Evolutionary conservation across 2,113 vertebrate genomes (phyloP).

Genomic region (Bubo blakistoni): DNA sequence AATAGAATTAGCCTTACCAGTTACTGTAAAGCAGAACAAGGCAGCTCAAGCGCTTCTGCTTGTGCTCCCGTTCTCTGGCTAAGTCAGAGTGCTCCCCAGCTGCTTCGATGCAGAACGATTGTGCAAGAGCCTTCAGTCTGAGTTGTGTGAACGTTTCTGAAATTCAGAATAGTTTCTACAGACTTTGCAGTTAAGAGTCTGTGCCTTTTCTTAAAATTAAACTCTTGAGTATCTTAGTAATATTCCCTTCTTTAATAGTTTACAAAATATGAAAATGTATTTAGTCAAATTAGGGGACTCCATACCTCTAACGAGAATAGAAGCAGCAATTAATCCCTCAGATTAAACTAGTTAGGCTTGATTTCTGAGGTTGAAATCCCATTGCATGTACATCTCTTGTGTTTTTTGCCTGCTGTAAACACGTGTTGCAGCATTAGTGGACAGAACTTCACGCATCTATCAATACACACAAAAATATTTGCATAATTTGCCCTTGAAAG

Average conservation of each 20-base stretch:
- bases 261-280: not conserved
- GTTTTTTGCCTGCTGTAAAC: not conserved
- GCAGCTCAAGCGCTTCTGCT: not conserved
- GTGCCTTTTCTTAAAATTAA: not conserved
- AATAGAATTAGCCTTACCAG: not conserved
- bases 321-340: slow-evolving; percentile 27
- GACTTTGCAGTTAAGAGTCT: not conserved
- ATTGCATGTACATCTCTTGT: not conserved
- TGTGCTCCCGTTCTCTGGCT: not conserved
- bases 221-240: not conserved
- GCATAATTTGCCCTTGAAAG: not conserved
- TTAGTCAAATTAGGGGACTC: slow-evolving; percentile 2
- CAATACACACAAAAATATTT: not conserved
- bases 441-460: not conserved
- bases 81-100: not conserved
- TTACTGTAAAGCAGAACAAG: not conserved
- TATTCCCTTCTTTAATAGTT: not conserved
- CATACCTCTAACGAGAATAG: not conserved
- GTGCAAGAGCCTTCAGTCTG: slow-evolving; percentile 10
- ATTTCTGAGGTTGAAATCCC: slow-evolving; percentile 28
- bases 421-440: not conserved
- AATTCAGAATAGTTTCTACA: not conserved
- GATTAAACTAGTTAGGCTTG: slow-evolving; percentile 37
- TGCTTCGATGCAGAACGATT: slow-evolving; percentile 1
- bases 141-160: not conserved